Conservation (phyloP, 2,888 invertebrate species). For the Ichneumoninae sp. region DNA sequence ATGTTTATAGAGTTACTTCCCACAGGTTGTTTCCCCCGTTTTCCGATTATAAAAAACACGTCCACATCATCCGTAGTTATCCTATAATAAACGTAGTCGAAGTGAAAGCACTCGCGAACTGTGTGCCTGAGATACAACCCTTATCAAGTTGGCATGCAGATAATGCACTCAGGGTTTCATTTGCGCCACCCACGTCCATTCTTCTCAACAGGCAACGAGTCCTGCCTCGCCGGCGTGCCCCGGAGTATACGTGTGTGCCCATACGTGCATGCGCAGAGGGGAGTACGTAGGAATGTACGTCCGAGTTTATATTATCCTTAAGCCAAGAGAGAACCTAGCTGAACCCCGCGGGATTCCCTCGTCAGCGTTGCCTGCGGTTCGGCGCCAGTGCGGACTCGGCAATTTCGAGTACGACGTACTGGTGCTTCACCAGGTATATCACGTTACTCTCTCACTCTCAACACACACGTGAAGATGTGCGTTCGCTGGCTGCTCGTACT, state of each 20-base stretch:
- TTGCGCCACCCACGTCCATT: constrained; percentile 66
- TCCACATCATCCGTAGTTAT: not conserved
- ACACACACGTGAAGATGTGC: constrained; percentile 38
- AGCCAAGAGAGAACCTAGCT: constrained; percentile 49
- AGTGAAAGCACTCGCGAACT: constrained; percentile 30
- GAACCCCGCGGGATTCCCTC: constrained; percentile 59
- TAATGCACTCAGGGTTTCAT: constrained; percentile 68
- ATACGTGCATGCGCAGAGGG: constrained; percentile 7
- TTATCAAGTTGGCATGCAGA: constrained; percentile 67
- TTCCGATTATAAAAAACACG: not conserved
- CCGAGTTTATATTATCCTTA: constrained; percentile 61
- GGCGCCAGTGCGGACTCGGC: constrained; percentile 34
- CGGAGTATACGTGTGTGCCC: not conserved
- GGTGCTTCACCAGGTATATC: constrained; percentile 60
- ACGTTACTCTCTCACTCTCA: constrained; percentile 50
- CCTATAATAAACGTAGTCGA: not conserved
- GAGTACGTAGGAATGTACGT: constrained; percentile 31
- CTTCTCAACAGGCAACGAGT: constrained; percentile 62
- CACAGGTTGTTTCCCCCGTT: not conserved
- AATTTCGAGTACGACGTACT: constrained; percentile 43
- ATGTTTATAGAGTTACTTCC: not conserved
- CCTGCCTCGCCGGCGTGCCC: constrained; percentile 47
- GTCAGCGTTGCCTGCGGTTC: constrained; percentile 52
- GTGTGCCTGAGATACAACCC: constrained; percentile 54
- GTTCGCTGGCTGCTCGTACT: constrained; percentile 19